phyloP scores from a whole-genome alignment of 2,888 invertebrate genomes.

The Rhagium mordax region DNA sequence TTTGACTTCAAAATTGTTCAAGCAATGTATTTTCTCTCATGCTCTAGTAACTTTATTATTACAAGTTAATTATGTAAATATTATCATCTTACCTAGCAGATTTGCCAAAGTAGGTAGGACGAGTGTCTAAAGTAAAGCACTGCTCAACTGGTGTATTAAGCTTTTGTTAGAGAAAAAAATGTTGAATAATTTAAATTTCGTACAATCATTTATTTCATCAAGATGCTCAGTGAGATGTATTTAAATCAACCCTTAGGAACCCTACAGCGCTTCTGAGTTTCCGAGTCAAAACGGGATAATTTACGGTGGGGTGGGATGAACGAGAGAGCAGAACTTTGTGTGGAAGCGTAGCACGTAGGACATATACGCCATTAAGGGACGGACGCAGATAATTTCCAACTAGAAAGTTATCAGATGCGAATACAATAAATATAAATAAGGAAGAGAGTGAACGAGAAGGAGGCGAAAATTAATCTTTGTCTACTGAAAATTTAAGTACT shows the following conservation, averaged over 20 bases:
- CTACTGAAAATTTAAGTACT: background rate
- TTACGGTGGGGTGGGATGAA: background rate
- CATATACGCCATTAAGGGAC: background rate
- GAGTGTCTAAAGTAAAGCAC: background rate
- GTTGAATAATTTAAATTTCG: background rate
- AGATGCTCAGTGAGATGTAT: slow-evolving; percentile 1
- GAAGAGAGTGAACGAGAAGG: background rate
- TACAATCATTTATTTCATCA: slow-evolving; percentile 6
- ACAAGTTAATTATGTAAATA: no score
- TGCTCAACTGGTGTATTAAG: background rate
- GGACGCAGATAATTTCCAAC: background rate
- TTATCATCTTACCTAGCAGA: background rate
- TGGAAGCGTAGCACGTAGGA: background rate
- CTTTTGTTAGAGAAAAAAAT: background rate
- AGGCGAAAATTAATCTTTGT: background rate
- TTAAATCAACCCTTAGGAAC: slow-evolving; percentile 14
- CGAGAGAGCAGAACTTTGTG: background rate
- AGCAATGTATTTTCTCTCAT: no score
- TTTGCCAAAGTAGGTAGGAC: background rate
- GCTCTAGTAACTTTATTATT: no score
- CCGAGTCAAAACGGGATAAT: slow-evolving; percentile 11
- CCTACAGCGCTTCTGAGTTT: background rate
- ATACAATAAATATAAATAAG: background rate
- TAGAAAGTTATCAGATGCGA: background rate
- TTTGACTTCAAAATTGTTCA: no score